Percentiles rank a stretch among this genome's conserved stretches.
Conservation (phyloP, 2,797 vertebrate species). For the Liasis olivaceus region DNA sequence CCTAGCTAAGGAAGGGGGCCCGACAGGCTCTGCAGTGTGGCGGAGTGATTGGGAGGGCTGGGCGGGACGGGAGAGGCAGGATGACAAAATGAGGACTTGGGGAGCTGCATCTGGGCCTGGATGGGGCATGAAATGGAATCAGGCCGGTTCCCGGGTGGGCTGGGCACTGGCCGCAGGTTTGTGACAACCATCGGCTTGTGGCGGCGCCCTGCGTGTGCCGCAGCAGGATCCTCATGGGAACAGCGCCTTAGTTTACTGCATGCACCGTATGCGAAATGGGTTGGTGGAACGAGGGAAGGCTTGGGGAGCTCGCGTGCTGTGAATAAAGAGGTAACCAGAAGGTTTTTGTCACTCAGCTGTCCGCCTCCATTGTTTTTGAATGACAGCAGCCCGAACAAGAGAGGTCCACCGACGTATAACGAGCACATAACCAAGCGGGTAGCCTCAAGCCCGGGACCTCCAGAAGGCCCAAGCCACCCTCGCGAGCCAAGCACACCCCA, state of each 20-base stretch:
- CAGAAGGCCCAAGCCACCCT: constrained; percentile 84
- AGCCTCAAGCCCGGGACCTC: constrained; percentile 86
- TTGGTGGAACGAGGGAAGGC: too few species aligned
- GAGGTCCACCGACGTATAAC: constrained; percentile 97
- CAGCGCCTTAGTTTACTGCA: too few species aligned
- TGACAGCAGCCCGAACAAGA: constrained; percentile 92
- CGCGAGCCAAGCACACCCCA: constrained; percentile 95
- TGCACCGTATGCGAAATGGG: too few species aligned
- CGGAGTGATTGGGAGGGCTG: background rate
- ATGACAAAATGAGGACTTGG: background rate
- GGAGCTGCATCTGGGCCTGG: background rate
- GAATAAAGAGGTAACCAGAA: background rate
- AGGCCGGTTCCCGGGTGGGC: too few species aligned
- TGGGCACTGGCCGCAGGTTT: background rate
- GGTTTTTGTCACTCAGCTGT: constrained; percentile 53
- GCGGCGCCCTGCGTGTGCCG: too few species aligned
- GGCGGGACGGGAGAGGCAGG: too few species aligned
- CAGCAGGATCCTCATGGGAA: background rate
- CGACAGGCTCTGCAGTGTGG: background rate
- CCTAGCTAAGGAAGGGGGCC: background rate
- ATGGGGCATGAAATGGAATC: background rate
- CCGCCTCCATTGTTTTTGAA: constrained; percentile 57
- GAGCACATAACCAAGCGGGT: constrained; percentile 99
- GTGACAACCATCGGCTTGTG: background rate
- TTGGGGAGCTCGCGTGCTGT: background rate